These are phyloP conservation scores for Phoebastria nigripes DNA, from an alignment of 2,797 vertebrate species.

Conservation along the genomic window DNA sequence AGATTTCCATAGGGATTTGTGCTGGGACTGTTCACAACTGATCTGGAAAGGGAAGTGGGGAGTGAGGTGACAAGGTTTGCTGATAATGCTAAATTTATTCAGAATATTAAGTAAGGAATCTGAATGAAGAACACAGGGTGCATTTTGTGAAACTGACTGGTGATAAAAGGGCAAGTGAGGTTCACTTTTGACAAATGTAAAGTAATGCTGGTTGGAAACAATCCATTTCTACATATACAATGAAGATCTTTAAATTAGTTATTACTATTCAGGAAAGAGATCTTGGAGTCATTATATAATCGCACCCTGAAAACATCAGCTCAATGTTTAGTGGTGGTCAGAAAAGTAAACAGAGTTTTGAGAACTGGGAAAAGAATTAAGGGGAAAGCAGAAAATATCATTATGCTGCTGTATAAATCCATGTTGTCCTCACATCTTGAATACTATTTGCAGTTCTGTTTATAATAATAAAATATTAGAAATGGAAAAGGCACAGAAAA, in stretches of 20 bases:
- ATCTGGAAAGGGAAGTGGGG: neutral
- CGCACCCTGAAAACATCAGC: neutral
- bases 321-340: neutral
- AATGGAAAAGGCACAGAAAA: conserved; percentile 29
- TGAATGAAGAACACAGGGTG: neutral
- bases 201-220: neutral
- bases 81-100: neutral
- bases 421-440: neutral
- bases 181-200: conserved; percentile 13
- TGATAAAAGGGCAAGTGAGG: neutral
- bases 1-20: neutral
- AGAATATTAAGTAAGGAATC: neutral
- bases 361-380: neutral
- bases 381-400: conserved; percentile 12
- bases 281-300: conserved; percentile 16
- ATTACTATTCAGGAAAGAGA: conserved; percentile 14
- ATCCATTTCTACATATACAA: neutral
- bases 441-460: neutral
- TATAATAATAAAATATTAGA: conserved; percentile 42
- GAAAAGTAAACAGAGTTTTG: conserved; percentile 27
- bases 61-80: neutral
- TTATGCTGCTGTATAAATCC: neutral
- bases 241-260: conserved; percentile 17
- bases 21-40: neutral
- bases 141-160: neutral